phyloP scores from a whole-genome alignment of 1,140 invertebrate genomes.

The Heterodera schachtii region DNA sequence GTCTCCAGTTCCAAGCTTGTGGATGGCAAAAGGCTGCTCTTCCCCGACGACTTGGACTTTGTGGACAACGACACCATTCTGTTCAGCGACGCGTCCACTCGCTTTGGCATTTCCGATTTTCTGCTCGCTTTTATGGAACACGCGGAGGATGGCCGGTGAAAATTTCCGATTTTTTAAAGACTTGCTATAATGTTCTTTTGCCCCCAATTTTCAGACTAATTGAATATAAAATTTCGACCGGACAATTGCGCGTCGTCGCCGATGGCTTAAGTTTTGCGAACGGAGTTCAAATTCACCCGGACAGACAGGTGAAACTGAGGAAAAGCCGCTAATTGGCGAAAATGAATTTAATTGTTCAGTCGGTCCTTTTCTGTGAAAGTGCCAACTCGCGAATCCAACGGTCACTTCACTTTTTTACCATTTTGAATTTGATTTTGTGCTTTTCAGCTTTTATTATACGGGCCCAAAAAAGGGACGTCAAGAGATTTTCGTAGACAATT shows the following conservation, averaged over 20 bases:
- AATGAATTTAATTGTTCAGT: slow-evolving; percentile 1
- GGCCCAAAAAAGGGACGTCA: slow-evolving; percentile 54
- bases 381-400: slow-evolving; percentile 23
- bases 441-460: slow-evolving; percentile 49
- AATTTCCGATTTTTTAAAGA: not conserved
- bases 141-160: slow-evolving; percentile 32
- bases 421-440: not conserved
- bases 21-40: slow-evolving; percentile 25
- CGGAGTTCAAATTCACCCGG: slow-evolving; percentile 49
- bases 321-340: not conserved
- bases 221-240: slow-evolving; percentile 44
- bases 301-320: slow-evolving; percentile 17
- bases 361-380: slow-evolving; percentile 35
- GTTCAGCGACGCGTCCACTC: slow-evolving; percentile 44
- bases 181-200: not conserved
- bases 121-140: slow-evolving; percentile 37
- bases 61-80: slow-evolving; percentile 39
- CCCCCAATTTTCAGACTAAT: slow-evolving; percentile 29
- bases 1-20: slow-evolving; percentile 21
- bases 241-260: slow-evolving; percentile 26
- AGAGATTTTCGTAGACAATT: slow-evolving; percentile 64
- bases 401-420: not conserved
- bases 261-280: slow-evolving; percentile 43
- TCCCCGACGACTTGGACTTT: slow-evolving; percentile 42
- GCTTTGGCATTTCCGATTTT: slow-evolving; percentile 22